Base-by-base conservation (phyloP, 2,888 invertebrate species). In the Spodoptera picta region DNA sequence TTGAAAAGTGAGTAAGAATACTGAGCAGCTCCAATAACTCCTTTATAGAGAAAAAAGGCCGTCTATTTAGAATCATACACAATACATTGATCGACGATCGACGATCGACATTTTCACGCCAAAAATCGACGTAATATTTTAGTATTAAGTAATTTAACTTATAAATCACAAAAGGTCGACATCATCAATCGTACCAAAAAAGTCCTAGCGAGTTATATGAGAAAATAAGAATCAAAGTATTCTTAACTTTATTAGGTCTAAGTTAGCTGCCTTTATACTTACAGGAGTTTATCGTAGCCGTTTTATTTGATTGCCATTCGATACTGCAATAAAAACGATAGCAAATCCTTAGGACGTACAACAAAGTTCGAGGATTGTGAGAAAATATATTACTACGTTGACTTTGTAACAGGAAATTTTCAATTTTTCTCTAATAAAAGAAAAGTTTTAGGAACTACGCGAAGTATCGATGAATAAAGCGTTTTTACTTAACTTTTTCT, bases 231-330 rank as follows among this genome's bases (percentile, higher is more conserved):
- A 68, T 60, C 51, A 53, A 67, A 62, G 59, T 52, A 53, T 64
- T 65, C 73, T 54, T 64, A 63, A 78, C 65, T 75, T 66, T 70
- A 78, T 70, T 61, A 73, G 69, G 52, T 62, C 65, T 66, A 66
- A 77, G 61, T 73, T 73, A 65, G 69, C 66, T 63, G 66, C 56
- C 47, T 77, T 69, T 73, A 56, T 75, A 62, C 61, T 65, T 65
- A 57, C 63, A 61, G 52, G 48, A 66, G 56, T 74, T 71, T 75
- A 77, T 74, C 54, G 65, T 10, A 52, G 50, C 71, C 60, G 57
- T 76, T 77, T 71, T 77, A 76, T 76, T 74, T 72, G 68, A 77
- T 66, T 65, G 63, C 57, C 56, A 36, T 65, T 59, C 63, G 63
- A 74, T 72, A 75, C 65, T 65, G 61, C 60, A 69, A 57, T 76